These are phyloP conservation scores for rabbit (Oryctolagus cuniculus) DNA, from an alignment of 2,113 vertebrate species.

Conservation along the genomic window mOryCun1.1 NC_091437.1:56225501-56226000, in stretches of 20 bases:
- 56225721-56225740: neutral
- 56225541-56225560: too few species aligned
- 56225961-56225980: neutral
- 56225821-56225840: neutral
- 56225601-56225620: too few species aligned
- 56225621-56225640: neutral
- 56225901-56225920: neutral
- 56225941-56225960: neutral
- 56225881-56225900: neutral
- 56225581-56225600: too few species aligned
- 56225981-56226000: neutral
- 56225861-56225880: neutral
- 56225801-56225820: neutral
- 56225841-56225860: constrained; percentile 9
- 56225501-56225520: too few species aligned
- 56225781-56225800: neutral
- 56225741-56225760: neutral
- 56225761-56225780: constrained; percentile 6
- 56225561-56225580: too few species aligned
- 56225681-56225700: neutral
- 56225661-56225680: neutral
- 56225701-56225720: constrained; percentile 22
- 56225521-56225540: too few species aligned
- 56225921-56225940: constrained; percentile 16
- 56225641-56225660: constrained; percentile 22